Percentiles rank a stretch among this genome's conserved stretches.
phyloP scores from a whole-genome alignment of 2,888 invertebrate species.

The Notodonta dromedarius region DNA sequence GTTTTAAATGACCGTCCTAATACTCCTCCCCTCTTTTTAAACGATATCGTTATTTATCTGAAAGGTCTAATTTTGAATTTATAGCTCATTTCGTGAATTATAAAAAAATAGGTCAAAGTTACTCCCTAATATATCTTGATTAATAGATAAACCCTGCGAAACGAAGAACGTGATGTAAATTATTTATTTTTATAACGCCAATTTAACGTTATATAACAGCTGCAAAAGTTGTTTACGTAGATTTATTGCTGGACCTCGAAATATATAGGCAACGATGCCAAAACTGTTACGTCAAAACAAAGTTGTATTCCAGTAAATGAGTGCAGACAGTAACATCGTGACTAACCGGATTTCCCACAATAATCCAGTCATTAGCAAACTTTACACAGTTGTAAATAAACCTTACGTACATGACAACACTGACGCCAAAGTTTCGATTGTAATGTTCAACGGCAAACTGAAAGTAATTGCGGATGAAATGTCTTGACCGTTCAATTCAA shows the following conservation, averaged over 20 bases:
- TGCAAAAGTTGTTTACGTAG: conserved; percentile 17
- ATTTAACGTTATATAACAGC: conserved; percentile 18
- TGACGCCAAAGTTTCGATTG: conserved; percentile 35
- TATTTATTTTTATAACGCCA: conserved; percentile 14
- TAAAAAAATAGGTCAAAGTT: conserved; percentile 14
- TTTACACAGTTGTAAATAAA: conserved; percentile 35
- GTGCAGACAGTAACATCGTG: conserved; percentile 26
- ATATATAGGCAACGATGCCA: conserved; percentile 35
- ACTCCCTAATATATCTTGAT: conserved; percentile 14
- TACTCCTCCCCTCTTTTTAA: background rate
- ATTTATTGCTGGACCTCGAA: conserved; percentile 32
- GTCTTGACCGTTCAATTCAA: conserved; percentile 48
- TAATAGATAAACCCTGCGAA: conserved; percentile 14
- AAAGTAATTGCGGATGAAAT: conserved; percentile 30
- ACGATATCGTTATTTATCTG: background rate
- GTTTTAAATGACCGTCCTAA: conserved; percentile 3
- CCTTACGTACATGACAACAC: conserved; percentile 11
- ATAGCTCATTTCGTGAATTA: conserved; percentile 12
- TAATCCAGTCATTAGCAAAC: conserved; percentile 33
- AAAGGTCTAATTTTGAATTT: conserved; percentile 9
- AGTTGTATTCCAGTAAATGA: conserved; percentile 34
- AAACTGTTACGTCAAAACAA: conserved; percentile 39
- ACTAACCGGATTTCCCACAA: conserved; percentile 44
- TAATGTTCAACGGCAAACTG: conserved; percentile 29
- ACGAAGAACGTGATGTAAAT: conserved; percentile 13